These are phyloP conservation scores for Serinus canaria DNA, from an alignment of 2,113 vertebrate species.

Conservation along the genomic window DNA sequence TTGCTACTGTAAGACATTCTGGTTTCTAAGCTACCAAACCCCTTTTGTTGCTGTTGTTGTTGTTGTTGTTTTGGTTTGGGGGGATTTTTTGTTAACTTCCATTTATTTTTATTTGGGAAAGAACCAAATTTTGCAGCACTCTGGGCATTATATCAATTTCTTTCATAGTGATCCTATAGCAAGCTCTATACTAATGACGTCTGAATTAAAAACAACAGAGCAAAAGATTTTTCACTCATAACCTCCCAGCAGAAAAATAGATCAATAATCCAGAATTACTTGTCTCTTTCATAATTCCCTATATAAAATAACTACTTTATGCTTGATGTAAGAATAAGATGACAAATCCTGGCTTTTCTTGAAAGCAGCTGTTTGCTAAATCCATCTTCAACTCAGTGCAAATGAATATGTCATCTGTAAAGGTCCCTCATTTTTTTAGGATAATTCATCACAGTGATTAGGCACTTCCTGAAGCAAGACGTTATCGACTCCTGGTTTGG, in stretches of 20 bases:
- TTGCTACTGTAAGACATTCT: neutral
- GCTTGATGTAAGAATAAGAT: constrained; percentile 10
- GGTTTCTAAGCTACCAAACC: constrained; percentile 9
- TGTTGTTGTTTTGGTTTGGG: neutral
- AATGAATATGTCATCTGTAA: constrained; percentile 58
- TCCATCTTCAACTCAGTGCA: constrained; percentile 17
- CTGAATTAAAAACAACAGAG: constrained; percentile 37
- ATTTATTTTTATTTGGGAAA: constrained; percentile 26
- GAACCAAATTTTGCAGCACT: neutral
- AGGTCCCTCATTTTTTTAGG: constrained; percentile 53
- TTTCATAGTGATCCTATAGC: neutral
- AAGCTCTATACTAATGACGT: constrained; percentile 2
- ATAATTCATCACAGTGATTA: constrained; percentile 49
- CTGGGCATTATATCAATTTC: neutral
- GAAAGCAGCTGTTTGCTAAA: constrained; percentile 43
- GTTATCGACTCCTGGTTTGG: constrained; percentile 19
- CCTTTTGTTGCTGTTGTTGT: neutral
- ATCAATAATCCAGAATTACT: constrained; percentile 49
- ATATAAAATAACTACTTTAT: constrained; percentile 31
- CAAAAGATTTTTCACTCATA: constrained; percentile 30
- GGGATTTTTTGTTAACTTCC: neutral
- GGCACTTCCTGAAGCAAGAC: constrained; percentile 32
- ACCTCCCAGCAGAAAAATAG: neutral
- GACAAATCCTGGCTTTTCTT: constrained; percentile 17
- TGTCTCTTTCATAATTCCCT: constrained; percentile 9